Base-by-base conservation (phyloP, 1,140 invertebrate species). In the Diachasmimorpha longicaudata region DNA sequence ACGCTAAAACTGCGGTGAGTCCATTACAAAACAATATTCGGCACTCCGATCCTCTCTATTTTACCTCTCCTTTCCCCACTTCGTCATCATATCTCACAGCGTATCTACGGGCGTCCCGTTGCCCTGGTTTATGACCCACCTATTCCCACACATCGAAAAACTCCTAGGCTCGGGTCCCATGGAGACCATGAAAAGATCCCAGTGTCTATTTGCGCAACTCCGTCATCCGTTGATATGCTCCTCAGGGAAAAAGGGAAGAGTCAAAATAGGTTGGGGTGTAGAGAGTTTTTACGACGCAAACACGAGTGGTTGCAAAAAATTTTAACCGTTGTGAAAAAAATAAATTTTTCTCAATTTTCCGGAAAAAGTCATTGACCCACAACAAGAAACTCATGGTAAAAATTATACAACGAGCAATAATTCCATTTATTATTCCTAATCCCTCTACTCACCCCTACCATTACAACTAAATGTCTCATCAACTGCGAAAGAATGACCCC, bases 21-120 rank as follows among this genome's bases (percentile, higher is more conserved):
- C 79, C 79, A 80, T 80, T 80, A 80, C 79, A 80, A 80, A 80
- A 80, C 79, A 80, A 80, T 78, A 80, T 80, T 80, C 73, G 75
- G 39, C 77, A 77, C 75, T 78, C 77, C 19, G 68, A 78, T 78
- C 72, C 68, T 48, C 75, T 70, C 68, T 72, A 68, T 77, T 72
- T 55, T 63, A 36, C 25, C 10, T 39, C 52, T 63, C 19, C 19
- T 21, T 78, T 42, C 13, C 44, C n/a, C 13, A 72, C 52, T 37
- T 16, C 44, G 25, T 58, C 19, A 16, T 46, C 58, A 25, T 25
- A 42, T 25, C 58, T 11, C n/a, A 21, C 58, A 14, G 11, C 3
- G 14, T 25, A 63, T 31, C 39, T 75, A 39, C 44, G 48, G 36
- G 52, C 36, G 44, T 48, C 70, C 66, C 71, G 58, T 73, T 76